Conservation (phyloP, 2,113 vertebrate genomes). For the Platysteira castanea region DNA sequence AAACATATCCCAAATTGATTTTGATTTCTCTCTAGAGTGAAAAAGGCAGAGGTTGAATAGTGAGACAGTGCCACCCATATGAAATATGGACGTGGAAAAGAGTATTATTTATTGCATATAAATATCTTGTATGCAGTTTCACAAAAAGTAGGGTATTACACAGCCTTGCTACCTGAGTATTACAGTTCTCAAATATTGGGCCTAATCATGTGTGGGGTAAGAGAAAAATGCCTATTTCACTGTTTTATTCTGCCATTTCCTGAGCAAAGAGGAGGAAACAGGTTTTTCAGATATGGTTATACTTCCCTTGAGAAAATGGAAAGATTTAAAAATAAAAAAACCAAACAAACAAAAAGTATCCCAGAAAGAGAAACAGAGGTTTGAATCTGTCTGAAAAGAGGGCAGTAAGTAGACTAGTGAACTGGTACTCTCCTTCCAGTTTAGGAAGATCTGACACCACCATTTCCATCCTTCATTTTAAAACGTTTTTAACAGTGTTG, state of each 20-base stretch:
- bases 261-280: neutral
- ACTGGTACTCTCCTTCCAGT: neutral
- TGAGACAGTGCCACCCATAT: neutral
- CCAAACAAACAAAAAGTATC: neutral
- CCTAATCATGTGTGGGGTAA: rapidly evolving
- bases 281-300: neutral
- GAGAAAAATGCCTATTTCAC: neutral
- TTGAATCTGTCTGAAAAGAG: neutral
- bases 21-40: neutral
- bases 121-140: neutral
- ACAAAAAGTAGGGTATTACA: neutral
- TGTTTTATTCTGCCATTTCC: neutral
- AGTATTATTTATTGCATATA: neutral
- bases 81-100: neutral
- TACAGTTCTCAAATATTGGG: neutral
- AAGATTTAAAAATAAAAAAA: neutral
- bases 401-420: neutral
- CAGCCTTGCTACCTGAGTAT: neutral
- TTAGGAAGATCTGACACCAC: neutral
- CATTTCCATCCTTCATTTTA: neutral
- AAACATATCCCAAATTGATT: neutral
- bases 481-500: neutral
- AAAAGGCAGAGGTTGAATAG: neutral
- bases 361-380: neutral
- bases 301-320: neutral